Base-by-base conservation (phyloP, 1,140 invertebrate genomes). In the Triops cancriformis region DNA sequence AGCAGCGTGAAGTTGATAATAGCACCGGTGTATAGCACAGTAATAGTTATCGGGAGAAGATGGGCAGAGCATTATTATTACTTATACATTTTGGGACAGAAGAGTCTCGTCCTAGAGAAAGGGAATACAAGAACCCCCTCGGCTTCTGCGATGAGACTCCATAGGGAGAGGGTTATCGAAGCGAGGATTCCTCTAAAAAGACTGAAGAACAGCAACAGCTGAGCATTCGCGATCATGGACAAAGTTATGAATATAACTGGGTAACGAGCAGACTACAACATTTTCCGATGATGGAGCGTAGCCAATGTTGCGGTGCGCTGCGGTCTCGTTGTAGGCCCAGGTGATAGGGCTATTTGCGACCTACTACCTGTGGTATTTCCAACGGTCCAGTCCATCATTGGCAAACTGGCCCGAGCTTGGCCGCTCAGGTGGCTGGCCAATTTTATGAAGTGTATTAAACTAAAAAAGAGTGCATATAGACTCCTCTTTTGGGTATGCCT, bases 401-500 rank as follows among this genome's bases (percentile, higher is more conserved):
- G 51, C 4, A 18, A 64, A n/a, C 51, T 64, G n/a, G n/a, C 51
- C 51, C 7, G 31, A 23, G 51, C 51, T n/a, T 64, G 51, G 14
- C n/a, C 51, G 51, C 51, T 64, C 51, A 64, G 51, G 51, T 64
- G 51, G 51, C 51, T 23, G 18, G 14, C 23, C 23, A 6, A n/a
- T 64, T 64, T 64, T 64, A 64, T 64, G 51, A 64, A 64, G 51
- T 64, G 51, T 64, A 64, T 64, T 64, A 64, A 45, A 64, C 51
- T 23, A 18, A 23, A 64, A 64, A 64, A 64, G n/a, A 64, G 14
- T 64, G 51, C 51, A 64, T 64, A 23, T 7, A 64, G 51, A 64
- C 18, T n/a, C 51, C 18, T 6, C 14, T 23, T 23, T 64, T 23
- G 10, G 43, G 51, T 64, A 64, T 64, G 9, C 51, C 7, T 23